Base-by-base conservation (phyloP, 2,888 invertebrate species). In the Meta bourneti region DNA sequence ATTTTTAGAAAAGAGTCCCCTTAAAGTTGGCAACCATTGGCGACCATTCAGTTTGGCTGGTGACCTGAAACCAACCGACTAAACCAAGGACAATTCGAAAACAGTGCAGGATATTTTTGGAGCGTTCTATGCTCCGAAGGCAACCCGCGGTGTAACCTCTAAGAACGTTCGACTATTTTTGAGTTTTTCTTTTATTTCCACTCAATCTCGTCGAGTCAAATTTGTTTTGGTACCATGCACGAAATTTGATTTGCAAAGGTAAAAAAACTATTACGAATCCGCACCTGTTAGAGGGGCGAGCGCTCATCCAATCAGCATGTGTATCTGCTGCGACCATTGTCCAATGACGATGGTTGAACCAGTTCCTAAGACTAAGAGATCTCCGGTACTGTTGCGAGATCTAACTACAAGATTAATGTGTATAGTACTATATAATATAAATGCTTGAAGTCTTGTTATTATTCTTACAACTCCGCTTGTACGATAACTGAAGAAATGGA, bases 291-390 rank as follows among this genome's bases (percentile, higher is more conserved):
- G 82, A 83, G 34, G 34, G 87, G 87, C 80, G 92, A 89, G 92
- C 69, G 92, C 88, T 92, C 92, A 92, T 89, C 92, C 92, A 92
- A 92, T 92, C 92, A 92, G 88, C 85, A 92, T 84, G 85, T 84
- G 87, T 89, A 82, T 88, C 79, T 89, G 92, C 92, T 92, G 92
- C 87, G 78, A 70, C 84, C 75, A 83, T 77, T 82, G 80, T 87
- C 92, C 92, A 92, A 48, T 85, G 89, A 78, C 61, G 92, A 72
- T 83, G 89, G 89, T 89, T 83, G 89, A 91, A 88, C 89, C 89
- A 92, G 92, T 92, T 92, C 92, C 92, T 92, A 92, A 84, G 85
- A 90, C 84, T 84, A 79, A 77, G 79, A 77, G 91, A 91, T 91
- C 91, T 87, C 83, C 81, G 81, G 86, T 77, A 86, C 81, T 75